Conservation (phyloP, 1,140 invertebrate genomes). For the Apis mellifera region Amel_HAv3.1 CM009939.2:11858501-11859000, state of each 20-base stretch:
- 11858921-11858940: constrained; percentile 39
- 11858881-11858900: constrained; percentile 68
- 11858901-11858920: constrained; percentile 69
- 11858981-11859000: constrained; percentile 65
- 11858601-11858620: neutral
- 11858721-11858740: neutral
- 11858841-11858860: neutral
- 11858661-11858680: no score
- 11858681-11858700: no score
- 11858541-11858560: neutral
- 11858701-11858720: neutral
- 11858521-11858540: neutral
- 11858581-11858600: no score
- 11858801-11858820: neutral
- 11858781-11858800: no score
- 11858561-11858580: neutral
- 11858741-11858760: neutral
- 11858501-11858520: neutral
- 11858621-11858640: no score
- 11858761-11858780: constrained; percentile 16
- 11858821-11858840: constrained; percentile 10
- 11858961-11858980: constrained; percentile 77
- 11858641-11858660: no score
- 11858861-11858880: constrained; percentile 30
- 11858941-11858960: constrained; percentile 58